These are phyloP conservation scores for Pholis gunnellus DNA, from an alignment of 2,113 vertebrate genomes.

Conservation along the genomic window DNA sequence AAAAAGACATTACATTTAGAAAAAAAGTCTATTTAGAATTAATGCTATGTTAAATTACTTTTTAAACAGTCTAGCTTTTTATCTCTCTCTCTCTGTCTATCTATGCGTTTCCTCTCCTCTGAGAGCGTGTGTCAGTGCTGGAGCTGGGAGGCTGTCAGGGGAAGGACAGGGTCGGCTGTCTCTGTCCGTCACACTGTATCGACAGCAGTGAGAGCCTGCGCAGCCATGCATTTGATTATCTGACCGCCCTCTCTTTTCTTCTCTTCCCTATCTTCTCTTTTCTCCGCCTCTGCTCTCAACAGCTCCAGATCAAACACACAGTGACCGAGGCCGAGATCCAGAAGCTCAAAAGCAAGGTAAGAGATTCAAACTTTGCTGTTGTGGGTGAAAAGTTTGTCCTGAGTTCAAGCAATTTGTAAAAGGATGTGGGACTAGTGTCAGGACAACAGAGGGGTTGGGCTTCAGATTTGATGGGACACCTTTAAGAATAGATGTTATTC, in stretches of 20 bases:
- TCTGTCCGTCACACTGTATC: conserved; percentile 62
- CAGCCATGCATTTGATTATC: conserved; percentile 80
- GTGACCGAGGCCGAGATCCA: conserved; percentile 99
- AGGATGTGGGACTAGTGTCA: not conserved
- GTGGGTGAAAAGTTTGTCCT: conserved; percentile 13
- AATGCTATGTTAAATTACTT: not conserved
- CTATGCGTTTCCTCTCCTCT: conserved; percentile 18
- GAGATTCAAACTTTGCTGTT: conserved; percentile 57
- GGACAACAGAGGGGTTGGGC: not conserved
- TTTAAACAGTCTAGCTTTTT: not conserved
- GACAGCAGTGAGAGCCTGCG: conserved; percentile 75
- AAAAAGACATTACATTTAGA: not conserved
- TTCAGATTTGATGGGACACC: conserved; percentile 1
- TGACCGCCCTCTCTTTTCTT: conserved; percentile 66
- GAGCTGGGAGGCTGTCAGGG: conserved; percentile 51
- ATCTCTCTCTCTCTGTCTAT: not conserved
- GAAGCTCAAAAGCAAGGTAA: conserved; percentile 99
- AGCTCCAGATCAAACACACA: conserved; percentile 99
- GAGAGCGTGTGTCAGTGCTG: conserved; percentile 56
- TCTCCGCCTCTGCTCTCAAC: conserved; percentile 81
- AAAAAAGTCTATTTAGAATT: not conserved
- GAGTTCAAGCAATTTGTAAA: conserved; percentile 21
- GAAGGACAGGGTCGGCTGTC: conserved; percentile 56
- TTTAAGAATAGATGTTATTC: conserved; percentile 1
- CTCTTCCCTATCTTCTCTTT: conserved; percentile 58